Evolutionary conservation across 1,140 invertebrate species (phyloP).

Genomic region (Ips nitidus): DNA sequence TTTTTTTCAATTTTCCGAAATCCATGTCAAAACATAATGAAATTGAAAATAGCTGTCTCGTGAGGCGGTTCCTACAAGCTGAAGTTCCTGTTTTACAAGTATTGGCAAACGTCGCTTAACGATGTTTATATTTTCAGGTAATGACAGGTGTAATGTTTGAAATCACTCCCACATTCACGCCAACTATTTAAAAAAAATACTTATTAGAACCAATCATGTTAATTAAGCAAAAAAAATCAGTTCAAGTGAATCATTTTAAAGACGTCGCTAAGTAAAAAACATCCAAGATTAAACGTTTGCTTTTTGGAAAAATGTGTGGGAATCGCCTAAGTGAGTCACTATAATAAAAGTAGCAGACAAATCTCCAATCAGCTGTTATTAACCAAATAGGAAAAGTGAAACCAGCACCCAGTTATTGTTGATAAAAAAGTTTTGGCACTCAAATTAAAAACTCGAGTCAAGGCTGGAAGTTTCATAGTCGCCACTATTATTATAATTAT

Average conservation of each 20-base stretch:
- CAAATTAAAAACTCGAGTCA: no score
- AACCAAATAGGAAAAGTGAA: no score
- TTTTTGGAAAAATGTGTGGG: background rate
- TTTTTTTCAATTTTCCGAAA: background rate
- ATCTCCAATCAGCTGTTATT: no score
- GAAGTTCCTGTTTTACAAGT: slow-evolving; percentile 12
- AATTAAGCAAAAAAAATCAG: no score
- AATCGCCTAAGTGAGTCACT: background rate
- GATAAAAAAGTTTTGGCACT: no score
- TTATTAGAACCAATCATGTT: no score
- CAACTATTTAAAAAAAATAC: background rate
- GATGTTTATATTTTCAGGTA: slow-evolving; percentile 13
- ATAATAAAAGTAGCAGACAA: background rate
- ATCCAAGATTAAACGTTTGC: no score
- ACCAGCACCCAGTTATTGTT: no score
- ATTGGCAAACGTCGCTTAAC: slow-evolving; percentile 5
- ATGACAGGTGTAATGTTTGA: slow-evolving; percentile 8
- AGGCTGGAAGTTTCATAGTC: no score
- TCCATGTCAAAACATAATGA: background rate
- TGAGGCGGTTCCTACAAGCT: background rate
- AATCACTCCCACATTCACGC: background rate
- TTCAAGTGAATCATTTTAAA: no score
- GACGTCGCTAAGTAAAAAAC: no score
- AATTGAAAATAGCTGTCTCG: background rate
- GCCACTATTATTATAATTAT: no score